These are phyloP conservation scores for Piscicola geometra DNA, from an alignment of 2,888 invertebrate genomes.

Conservation along the genomic window DNA sequence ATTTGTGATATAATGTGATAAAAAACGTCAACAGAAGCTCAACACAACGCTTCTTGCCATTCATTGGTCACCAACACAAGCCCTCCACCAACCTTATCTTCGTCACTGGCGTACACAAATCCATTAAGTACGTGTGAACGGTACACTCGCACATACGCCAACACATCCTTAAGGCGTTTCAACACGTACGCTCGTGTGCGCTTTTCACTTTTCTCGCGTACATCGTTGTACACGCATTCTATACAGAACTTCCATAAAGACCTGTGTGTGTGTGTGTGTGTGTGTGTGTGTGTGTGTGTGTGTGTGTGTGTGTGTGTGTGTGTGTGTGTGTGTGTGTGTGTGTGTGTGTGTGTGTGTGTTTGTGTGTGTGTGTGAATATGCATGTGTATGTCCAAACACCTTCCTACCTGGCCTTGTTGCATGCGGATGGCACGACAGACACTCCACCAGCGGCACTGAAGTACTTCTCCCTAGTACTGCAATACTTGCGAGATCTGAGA, in stretches of 20 bases:
- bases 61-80: no score
- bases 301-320: constrained; percentile 9
- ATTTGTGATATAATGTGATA: no score
- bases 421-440: no score
- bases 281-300: neutral
- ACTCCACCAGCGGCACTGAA: no score
- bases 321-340: constrained; percentile 14
- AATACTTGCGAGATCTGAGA: no score
- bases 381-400: neutral
- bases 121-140: neutral
- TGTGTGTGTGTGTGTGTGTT: neutral
- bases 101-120: neutral
- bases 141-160: neutral
- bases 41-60: no score
- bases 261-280: neutral
- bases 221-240: neutral
- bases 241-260: neutral
- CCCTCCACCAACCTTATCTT: neutral
- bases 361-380: neutral
- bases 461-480: no score
- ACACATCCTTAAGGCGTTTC: neutral
- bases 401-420: no score
- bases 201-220: neutral
- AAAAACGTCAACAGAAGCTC: no score
- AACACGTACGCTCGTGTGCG: neutral